Conservation (phyloP, 2,113 vertebrate genomes). For the Urocolius indicus region DNA sequence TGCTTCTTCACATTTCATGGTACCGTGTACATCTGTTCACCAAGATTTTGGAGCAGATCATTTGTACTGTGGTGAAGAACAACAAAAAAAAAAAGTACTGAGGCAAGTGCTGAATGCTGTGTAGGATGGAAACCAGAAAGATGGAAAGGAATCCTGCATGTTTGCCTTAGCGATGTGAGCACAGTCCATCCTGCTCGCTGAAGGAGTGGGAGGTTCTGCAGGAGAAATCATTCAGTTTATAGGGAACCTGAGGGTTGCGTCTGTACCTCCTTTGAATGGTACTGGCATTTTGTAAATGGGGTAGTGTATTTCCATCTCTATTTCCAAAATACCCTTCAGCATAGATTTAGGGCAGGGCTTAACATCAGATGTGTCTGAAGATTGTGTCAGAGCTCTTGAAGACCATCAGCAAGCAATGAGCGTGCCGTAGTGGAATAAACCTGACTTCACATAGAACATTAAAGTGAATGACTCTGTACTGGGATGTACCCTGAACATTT, state of each 20-base stretch:
- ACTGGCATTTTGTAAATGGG: rapidly evolving
- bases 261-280: background rate
- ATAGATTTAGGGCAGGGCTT: background rate
- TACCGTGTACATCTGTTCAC: too few relatives aligned
- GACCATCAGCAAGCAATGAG: background rate
- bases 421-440: background rate
- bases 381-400: background rate
- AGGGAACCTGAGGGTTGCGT: background rate
- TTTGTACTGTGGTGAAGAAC: background rate
- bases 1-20: background rate
- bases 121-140: background rate
- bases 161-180: background rate
- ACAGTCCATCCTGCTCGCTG: background rate
- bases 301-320: rapidly evolving
- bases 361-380: background rate
- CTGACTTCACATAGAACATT: rapidly evolving
- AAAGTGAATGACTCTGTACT: background rate
- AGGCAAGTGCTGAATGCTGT: background rate
- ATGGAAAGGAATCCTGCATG: background rate
- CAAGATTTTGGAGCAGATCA: background rate
- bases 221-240: rapidly evolving
- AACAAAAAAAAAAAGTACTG: background rate
- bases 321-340: background rate
- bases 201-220: background rate
- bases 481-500: background rate